Conservation (phyloP, 2,888 invertebrate species). For the Calliopum simillimum region DNA sequence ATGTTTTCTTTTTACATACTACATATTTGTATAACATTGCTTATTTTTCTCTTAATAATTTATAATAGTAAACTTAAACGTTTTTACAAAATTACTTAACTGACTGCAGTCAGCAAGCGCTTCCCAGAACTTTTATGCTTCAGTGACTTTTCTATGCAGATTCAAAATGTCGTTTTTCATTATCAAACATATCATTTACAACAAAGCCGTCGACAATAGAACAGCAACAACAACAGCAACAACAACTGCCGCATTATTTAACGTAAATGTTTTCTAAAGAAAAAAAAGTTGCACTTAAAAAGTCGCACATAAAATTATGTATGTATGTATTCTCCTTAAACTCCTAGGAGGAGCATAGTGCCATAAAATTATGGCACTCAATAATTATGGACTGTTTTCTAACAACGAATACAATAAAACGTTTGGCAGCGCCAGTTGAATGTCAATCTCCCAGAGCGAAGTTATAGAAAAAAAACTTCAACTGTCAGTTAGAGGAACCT, state of each 20-base stretch:
- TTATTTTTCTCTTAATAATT: too few species aligned
- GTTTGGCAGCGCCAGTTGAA: neutral
- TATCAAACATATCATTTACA: neutral
- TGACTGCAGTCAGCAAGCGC: neutral
- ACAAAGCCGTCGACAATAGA: neutral
- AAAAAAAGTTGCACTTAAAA: too few species aligned
- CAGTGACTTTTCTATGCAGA: neutral
- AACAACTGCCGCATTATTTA: neutral
- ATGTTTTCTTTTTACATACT: too few species aligned
- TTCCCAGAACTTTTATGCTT: constrained; percentile 6
- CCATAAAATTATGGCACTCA: constrained; percentile 10
- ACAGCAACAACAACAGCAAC: neutral
- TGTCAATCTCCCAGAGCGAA: neutral
- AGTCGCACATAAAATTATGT: neutral
- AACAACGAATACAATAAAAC: neutral
- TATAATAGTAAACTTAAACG: too few species aligned
- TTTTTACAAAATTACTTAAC: neutral
- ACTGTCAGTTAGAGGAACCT: too few species aligned
- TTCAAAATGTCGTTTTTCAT: too few species aligned
- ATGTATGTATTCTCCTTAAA: too few species aligned
- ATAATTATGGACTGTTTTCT: constrained; percentile 14
- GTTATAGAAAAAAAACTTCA: neutral
- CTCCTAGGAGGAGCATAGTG: too few species aligned
- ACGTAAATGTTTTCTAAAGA: too few species aligned
- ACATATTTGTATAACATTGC: too few species aligned